Conservation (phyloP, 2,797 vertebrate species). For the Onychomys torridus region DNA sequence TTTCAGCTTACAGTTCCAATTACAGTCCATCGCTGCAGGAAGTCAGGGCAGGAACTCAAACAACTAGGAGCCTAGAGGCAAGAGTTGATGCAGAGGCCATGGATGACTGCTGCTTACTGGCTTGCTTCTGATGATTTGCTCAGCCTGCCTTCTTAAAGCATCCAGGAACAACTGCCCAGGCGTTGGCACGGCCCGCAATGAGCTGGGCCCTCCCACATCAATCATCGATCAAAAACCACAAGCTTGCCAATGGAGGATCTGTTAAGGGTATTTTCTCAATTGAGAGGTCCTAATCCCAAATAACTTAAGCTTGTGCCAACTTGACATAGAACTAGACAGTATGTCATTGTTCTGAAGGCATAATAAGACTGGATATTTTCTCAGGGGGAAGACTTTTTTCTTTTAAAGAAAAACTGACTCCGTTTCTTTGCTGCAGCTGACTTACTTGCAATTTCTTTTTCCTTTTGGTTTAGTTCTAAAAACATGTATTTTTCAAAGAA, state of each 20-base stretch:
- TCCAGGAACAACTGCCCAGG: background rate
- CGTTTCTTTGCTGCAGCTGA: background rate
- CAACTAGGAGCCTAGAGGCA: background rate
- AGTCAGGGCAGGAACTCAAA: background rate
- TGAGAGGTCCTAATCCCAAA: background rate
- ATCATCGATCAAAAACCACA: background rate
- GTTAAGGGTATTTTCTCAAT: background rate
- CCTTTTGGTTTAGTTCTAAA: background rate
- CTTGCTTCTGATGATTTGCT: background rate
- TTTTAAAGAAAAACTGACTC: background rate
- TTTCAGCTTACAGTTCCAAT: background rate
- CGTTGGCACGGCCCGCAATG: background rate
- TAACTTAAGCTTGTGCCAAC: background rate
- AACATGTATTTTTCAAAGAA: background rate
- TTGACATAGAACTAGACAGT: background rate
- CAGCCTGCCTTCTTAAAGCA: background rate
- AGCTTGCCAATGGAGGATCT: background rate
- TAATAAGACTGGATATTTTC: background rate
- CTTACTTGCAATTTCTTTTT: constrained; percentile 25
- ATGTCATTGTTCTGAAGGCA: background rate
- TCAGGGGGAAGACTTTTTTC: background rate
- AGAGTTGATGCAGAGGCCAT: background rate
- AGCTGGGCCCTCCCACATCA: background rate
- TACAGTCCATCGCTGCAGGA: background rate
- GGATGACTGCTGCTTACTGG: background rate